A percentile compares a stretch with the other conserved stretches of the same genome.
These are phyloP conservation scores for Dryas iulia DNA, from an alignment of 1,140 invertebrate genomes.

Conservation along the genomic window DNA sequence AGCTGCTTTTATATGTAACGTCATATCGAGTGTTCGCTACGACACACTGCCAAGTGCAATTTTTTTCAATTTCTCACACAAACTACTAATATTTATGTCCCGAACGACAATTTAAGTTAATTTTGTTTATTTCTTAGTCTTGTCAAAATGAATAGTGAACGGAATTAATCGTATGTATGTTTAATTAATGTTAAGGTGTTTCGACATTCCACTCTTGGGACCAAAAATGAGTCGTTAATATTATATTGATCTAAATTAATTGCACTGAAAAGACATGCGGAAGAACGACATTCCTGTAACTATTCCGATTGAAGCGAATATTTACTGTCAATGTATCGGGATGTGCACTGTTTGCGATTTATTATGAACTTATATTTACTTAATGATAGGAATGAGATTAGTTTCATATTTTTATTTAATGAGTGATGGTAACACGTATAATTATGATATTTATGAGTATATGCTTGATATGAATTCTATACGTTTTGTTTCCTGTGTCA, in stretches of 20 bases:
- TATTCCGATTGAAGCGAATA: constrained; percentile 13
- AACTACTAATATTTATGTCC: constrained; percentile 64
- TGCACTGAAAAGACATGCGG: constrained; percentile 31
- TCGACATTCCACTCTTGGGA: constrained; percentile 71
- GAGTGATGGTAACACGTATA: constrained; percentile 72
- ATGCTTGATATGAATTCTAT: constrained; percentile 68
- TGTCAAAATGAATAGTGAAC: constrained; percentile 13
- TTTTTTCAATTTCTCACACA: constrained; percentile 66
- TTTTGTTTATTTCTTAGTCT: constrained; percentile 1
- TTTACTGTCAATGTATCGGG: constrained; percentile 14
- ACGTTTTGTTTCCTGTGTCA: constrained; percentile 68
- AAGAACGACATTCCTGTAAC: constrained; percentile 30
- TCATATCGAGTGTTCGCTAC: constrained; percentile 71
- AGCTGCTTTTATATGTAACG: constrained; percentile 72
- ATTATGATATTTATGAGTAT: constrained; percentile 72
- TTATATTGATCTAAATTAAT: constrained; percentile 23
- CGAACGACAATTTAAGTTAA: not conserved
- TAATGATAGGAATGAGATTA: constrained; percentile 73
- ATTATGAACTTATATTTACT: constrained; percentile 67
- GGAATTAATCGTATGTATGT: constrained; percentile 16
- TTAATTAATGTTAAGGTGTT: constrained; percentile 40
- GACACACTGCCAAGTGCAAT: constrained; percentile 77
- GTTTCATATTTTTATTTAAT: constrained; percentile 70
- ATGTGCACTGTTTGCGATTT: constrained; percentile 66
- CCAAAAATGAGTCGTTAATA: constrained; percentile 50